Conservation (phyloP, 2,113 vertebrate species). For the Channa argus region DNA sequence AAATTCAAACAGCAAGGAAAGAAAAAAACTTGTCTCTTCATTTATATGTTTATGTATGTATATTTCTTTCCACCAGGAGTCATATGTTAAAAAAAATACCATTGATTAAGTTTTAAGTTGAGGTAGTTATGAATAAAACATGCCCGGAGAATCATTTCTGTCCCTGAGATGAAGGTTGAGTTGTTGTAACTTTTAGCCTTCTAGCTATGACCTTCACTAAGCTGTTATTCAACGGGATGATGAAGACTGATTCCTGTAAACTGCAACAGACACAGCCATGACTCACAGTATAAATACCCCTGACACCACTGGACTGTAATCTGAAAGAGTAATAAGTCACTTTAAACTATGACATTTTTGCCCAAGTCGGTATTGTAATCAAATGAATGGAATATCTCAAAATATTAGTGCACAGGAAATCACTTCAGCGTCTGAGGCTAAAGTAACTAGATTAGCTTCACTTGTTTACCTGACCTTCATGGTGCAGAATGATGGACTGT, state of each 20-base stretch:
- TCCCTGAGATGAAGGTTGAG: slow-evolving; percentile 8
- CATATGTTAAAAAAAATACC: neutral
- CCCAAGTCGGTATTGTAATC: too few relatives aligned
- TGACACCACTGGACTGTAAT: neutral
- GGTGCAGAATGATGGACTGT: too few relatives aligned
- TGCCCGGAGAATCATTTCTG: slow-evolving; percentile 13
- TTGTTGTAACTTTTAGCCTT: slow-evolving; percentile 1
- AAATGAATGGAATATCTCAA: too few relatives aligned
- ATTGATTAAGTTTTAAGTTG: neutral
- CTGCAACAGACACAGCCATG: slow-evolving; percentile 3
- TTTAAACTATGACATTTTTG: neutral
- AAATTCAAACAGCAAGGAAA: too few relatives aligned
- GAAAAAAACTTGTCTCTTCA: too few relatives aligned
- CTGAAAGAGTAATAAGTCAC: neutral
- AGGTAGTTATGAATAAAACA: slow-evolving; percentile 29
- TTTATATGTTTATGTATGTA: too few relatives aligned
- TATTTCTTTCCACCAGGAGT: too few relatives aligned
- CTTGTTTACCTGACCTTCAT: too few relatives aligned
- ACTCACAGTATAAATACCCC: neutral
- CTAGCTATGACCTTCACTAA: neutral
- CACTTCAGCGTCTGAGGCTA: too few relatives aligned
- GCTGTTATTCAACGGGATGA: too few relatives aligned
- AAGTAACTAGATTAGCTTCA: too few relatives aligned
- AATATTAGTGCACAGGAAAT: too few relatives aligned
- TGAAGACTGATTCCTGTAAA: neutral